A percentile compares a stretch with the other conserved stretches of the same genome.
Evolutionary conservation across 2,113 vertebrate genomes (phyloP).

Genomic region (Lophius piscatorius): DNA sequence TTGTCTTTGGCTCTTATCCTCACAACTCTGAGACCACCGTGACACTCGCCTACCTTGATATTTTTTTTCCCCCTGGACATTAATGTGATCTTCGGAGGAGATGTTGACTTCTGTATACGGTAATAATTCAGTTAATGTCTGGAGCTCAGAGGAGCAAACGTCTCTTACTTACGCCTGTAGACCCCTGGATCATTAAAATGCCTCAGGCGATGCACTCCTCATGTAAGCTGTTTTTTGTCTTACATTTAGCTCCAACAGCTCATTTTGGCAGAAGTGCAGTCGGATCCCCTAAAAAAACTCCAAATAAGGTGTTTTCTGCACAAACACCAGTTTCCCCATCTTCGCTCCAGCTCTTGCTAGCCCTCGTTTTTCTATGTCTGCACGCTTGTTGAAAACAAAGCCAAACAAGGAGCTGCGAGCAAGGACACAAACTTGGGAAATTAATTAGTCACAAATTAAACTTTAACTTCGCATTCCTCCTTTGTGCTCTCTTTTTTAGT

Average conservation of each 20-base stretch:
- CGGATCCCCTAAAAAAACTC: conserved; percentile 61
- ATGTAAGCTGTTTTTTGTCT: conserved; percentile 69
- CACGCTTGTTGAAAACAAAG: conserved; percentile 52
- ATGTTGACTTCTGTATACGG: conserved; percentile 50
- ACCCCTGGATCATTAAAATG: conserved; percentile 64
- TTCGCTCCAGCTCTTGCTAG: background rate
- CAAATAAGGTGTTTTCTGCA: conserved; percentile 73
- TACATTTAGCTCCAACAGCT: conserved; percentile 53
- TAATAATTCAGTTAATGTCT: conserved; percentile 61
- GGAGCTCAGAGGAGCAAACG: conserved; percentile 35
- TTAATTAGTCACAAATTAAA: conserved; percentile 68
- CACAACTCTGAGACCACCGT: conserved; percentile 25
- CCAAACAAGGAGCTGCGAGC: conserved; percentile 60
- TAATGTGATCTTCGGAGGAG: conserved; percentile 34
- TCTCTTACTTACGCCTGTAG: conserved; percentile 37
- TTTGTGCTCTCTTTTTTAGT: conserved; percentile 21
- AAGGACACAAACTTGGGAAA: conserved; percentile 51
- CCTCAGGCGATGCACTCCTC: conserved; percentile 58
- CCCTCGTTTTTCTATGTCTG: conserved; percentile 52
- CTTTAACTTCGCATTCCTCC: conserved; percentile 49
- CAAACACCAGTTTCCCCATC: conserved; percentile 17
- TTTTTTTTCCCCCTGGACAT: background rate
- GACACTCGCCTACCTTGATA: conserved; percentile 16
- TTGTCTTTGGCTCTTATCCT: background rate
- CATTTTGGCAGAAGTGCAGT: conserved; percentile 53